Percentiles rank a stretch among this genome's conserved stretches.
These are phyloP conservation scores for Alectura lathami DNA, from an alignment of 2,113 vertebrate genomes.

Conservation along the genomic window DNA sequence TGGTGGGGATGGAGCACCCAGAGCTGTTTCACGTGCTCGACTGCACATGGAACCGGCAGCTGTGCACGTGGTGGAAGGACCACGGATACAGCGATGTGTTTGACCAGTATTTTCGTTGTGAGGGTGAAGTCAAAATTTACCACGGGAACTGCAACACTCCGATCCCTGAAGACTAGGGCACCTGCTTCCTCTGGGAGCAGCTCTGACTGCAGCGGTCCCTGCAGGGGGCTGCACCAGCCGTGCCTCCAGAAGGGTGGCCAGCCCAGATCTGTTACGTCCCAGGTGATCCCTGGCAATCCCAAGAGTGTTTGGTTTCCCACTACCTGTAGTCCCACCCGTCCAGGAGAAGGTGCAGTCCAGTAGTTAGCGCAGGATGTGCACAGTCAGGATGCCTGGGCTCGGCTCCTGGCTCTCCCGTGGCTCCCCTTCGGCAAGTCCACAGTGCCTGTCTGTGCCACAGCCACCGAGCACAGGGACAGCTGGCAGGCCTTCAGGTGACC, in stretches of 20 bases:
- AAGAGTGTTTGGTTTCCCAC: background rate
- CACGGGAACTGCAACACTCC: conserved; percentile 96
- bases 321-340: background rate
- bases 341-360: background rate
- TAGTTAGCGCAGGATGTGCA: background rate
- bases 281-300: background rate
- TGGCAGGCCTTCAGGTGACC: accelerated
- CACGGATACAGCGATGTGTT: conserved; percentile 93
- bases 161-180: conserved; percentile 84
- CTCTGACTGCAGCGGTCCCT: background rate
- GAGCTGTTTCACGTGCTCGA: conserved; percentile 87
- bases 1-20: conserved; percentile 96
- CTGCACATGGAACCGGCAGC: conserved; percentile 95
- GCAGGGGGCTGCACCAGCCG: background rate
- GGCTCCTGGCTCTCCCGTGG: background rate
- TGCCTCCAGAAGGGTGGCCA: background rate
- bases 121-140: conserved; percentile 87
- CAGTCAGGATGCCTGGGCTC: background rate
- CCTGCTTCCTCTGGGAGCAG: accelerated
- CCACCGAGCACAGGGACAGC: background rate
- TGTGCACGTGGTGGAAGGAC: conserved; percentile 97
- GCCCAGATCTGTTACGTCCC: background rate
- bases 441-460: background rate
- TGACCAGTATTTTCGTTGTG: conserved; percentile 88
- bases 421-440: background rate